These are phyloP conservation scores for Glyptemys insculpta DNA, from an alignment of 2,797 vertebrate species.

Conservation along the genomic window DNA sequence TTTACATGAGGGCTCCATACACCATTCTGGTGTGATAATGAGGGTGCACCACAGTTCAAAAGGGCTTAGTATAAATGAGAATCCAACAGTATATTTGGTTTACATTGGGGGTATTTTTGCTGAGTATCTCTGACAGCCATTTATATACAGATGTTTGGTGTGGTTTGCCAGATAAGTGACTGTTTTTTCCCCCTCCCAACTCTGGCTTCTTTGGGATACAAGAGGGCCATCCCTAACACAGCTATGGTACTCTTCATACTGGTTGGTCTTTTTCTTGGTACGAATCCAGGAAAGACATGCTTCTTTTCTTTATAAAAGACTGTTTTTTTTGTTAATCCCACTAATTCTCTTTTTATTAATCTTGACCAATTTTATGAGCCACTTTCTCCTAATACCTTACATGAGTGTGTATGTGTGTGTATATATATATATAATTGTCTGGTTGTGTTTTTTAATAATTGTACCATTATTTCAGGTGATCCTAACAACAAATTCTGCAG, in stretches of 20 bases:
- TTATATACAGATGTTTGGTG: neutral
- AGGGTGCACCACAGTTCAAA: neutral
- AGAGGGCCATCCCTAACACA: neutral
- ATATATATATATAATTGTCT: neutral
- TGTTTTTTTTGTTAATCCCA: constrained; percentile 13
- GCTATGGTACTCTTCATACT: neutral
- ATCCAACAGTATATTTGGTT: neutral
- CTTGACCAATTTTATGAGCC: constrained; percentile 32
- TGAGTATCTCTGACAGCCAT: neutral
- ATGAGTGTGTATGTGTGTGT: constrained; percentile 23
- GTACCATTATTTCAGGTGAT: constrained; percentile 29
- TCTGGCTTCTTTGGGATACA: neutral
- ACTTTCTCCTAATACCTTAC: constrained; percentile 19
- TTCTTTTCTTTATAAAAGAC: neutral
- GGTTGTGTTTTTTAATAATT: neutral
- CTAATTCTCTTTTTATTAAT: constrained; percentile 3
- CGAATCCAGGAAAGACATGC: neutral
- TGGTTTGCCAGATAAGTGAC: neutral
- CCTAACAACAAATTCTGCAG: neutral
- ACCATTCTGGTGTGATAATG: neutral
- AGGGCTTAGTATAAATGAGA: neutral
- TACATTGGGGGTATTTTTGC: neutral
- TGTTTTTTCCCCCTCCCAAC: neutral
- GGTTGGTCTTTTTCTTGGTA: neutral
- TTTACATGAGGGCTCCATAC: neutral